Base-by-base conservation (phyloP, 2,113 vertebrate genomes). In the Odocoileus hemionus region DNA sequence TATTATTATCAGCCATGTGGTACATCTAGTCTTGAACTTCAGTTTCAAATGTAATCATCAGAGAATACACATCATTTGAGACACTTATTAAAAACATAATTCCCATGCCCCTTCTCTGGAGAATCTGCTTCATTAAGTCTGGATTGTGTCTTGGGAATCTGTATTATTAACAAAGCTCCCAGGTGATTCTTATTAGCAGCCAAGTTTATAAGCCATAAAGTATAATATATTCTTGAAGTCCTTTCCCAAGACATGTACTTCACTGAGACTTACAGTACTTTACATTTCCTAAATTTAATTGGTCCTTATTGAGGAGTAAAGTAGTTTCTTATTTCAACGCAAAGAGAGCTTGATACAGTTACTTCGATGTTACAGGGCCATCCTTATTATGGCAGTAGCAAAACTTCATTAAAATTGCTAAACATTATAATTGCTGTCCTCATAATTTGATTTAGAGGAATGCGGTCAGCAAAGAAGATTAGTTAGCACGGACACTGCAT, bases 41-140 rank as follows among this genome's bases (percentile, higher is more conserved):
- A 96, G n/a, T 76, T 95, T 96, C 76, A 91, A 25, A 64, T 74
- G 57, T 67, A 67, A 87, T 95, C 79, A 93, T 95, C 19, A 89
- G 64, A 86, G 60, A 92, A 70, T 45, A 61, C 25, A 74, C 94
- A 79, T 94, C 91, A 97, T 52, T 52, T 28, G 94, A 96, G 86
- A 92, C 36, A 85, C 43, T 95, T 94, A 94, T 76, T 97, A 89
- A 78, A 93, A 94, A 54, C 50, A 85, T 50, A 84, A 90, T 92
- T 33, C 84, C 45, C 50, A 57, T 60, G 11, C 1, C 1, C 50
- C 5, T 61, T 86, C 74, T 74, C 87, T 92, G 36, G 93, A 89
- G 84, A 95, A 57, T 36, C 50, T 78, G 17, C 43, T 61, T 97
- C 88, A 94, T 97, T 97, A 92, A 95, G n/a, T 92, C 43, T 90